These are phyloP conservation scores for Indicator maculatus DNA, from an alignment of 2,113 vertebrate species.

Conservation along the genomic window DNA sequence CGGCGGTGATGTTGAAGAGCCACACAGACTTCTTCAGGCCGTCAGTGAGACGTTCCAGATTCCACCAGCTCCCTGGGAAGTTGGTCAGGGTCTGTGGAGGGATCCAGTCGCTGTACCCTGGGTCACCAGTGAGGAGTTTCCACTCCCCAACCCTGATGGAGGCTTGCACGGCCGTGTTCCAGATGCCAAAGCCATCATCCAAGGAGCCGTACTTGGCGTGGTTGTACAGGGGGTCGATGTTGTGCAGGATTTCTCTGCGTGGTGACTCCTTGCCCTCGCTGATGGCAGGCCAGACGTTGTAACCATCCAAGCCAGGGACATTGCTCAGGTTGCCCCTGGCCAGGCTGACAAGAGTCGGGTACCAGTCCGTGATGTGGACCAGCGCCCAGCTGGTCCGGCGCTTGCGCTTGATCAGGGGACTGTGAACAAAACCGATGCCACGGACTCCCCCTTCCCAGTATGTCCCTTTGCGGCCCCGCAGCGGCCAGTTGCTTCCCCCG, in stretches of 20 bases:
- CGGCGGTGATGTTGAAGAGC: constrained; percentile 95
- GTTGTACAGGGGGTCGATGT: constrained; percentile 95
- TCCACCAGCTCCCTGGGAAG: constrained; percentile 93
- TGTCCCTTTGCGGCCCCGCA: constrained; percentile 94
- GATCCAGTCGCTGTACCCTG: constrained; percentile 95
- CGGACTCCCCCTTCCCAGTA: constrained; percentile 97
- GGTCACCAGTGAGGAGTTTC: constrained; percentile 95
- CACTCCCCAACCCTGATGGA: constrained; percentile 92
- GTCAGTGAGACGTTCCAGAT: constrained; percentile 86
- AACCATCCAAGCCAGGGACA: constrained; percentile 85
- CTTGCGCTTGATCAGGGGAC: constrained; percentile 88
- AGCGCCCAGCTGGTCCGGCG: constrained; percentile 86
- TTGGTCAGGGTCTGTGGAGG: constrained; percentile 89
- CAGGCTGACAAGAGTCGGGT: constrained; percentile 90
- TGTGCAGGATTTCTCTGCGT: constrained; percentile 92
- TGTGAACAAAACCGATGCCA: constrained; percentile 94
- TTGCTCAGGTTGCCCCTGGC: constrained; percentile 86
- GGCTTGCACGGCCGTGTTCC: constrained; percentile 94
- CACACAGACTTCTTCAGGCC: constrained; percentile 84
- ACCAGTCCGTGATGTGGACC: constrained; percentile 98
- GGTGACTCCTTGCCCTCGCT: constrained; percentile 91
- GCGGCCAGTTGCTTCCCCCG: constrained; percentile 95
- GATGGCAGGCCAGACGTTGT: constrained; percentile 90
- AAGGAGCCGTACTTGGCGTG: constrained; percentile 87
- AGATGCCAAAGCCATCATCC: constrained; percentile 87